These are phyloP conservation scores for Macaria liturata DNA, from an alignment of 2,888 invertebrate genomes.

Conservation along the genomic window DNA sequence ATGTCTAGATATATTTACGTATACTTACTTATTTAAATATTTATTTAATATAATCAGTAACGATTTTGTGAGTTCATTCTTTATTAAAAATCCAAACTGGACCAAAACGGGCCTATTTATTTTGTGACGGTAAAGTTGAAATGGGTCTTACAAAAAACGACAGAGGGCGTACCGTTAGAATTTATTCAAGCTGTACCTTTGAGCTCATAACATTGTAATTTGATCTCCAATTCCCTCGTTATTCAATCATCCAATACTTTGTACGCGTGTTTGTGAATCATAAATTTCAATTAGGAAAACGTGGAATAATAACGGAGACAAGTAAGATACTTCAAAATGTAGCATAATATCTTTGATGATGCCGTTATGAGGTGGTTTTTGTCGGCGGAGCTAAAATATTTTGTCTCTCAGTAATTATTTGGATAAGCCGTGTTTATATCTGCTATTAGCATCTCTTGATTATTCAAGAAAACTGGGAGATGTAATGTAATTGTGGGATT, in stretches of 20 bases:
- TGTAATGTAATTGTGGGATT: slow-evolving; percentile 3
- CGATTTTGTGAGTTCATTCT: too few species aligned
- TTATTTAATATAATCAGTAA: too few species aligned
- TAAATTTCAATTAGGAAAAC: slow-evolving; percentile 37
- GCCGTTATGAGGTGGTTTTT: slow-evolving; percentile 34
- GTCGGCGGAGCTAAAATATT: slow-evolving; percentile 29
- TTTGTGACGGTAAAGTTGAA: not conserved
- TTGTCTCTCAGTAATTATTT: slow-evolving; percentile 31
- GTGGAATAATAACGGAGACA: slow-evolving; percentile 33
- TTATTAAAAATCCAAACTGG: not conserved
- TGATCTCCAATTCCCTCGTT: slow-evolving; percentile 30
- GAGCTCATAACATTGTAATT: slow-evolving; percentile 21
- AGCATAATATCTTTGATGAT: slow-evolving; percentile 35
- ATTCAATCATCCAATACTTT: slow-evolving; percentile 31
- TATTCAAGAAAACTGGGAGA: slow-evolving; percentile 1
- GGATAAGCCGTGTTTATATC: slow-evolving; percentile 16
- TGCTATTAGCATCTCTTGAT: slow-evolving; percentile 8
- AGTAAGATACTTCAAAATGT: slow-evolving; percentile 34
- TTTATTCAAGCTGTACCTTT: slow-evolving; percentile 20
- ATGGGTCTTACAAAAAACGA: slow-evolving; percentile 1
- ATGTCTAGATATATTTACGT: too few species aligned
- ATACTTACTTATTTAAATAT: too few species aligned
- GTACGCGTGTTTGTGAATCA: slow-evolving; percentile 34
- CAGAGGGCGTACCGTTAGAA: slow-evolving; percentile 1
- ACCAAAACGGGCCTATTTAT: not conserved